phyloP scores from a whole-genome alignment of 2,888 invertebrate genomes.

The Catocala fraxini region DNA sequence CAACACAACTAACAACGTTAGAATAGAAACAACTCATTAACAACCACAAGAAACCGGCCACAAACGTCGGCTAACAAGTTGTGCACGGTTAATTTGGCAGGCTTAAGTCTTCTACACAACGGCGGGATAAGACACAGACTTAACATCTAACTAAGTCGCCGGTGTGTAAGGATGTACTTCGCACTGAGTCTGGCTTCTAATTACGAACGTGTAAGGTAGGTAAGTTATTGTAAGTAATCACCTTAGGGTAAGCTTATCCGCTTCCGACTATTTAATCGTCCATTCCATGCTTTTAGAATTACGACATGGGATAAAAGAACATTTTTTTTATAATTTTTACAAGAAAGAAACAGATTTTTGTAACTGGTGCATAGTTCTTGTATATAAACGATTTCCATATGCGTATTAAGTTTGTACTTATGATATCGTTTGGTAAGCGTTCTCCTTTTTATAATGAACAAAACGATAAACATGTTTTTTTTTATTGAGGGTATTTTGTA shows the following conservation, averaged over 20 bases:
- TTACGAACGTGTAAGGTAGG: constrained; percentile 68
- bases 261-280: constrained; percentile 68
- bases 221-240: constrained; percentile 76
- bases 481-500: constrained; percentile 49
- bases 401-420: constrained; percentile 61
- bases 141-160: constrained; percentile 21
- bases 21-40: not conserved
- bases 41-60: not conserved
- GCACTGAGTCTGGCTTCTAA: constrained; percentile 71
- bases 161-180: constrained; percentile 28
- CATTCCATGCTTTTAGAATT: constrained; percentile 73
- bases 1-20: constrained; percentile 8
- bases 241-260: constrained; percentile 66
- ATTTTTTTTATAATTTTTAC: constrained; percentile 52
- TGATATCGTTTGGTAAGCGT: constrained; percentile 52
- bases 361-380: constrained; percentile 73
- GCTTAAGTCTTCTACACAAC: constrained; percentile 19
- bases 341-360: constrained; percentile 49
- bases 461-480: constrained; percentile 50
- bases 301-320: constrained; percentile 43
- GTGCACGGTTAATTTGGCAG: constrained; percentile 49
- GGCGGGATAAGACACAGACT: not conserved
- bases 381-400: constrained; percentile 66
- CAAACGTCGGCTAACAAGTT: constrained; percentile 17
- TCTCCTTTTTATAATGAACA: constrained; percentile 63